These are phyloP conservation scores for Phrixothrix hirtus DNA, from an alignment of 2,888 invertebrate species.

Conservation along the genomic window DNA sequence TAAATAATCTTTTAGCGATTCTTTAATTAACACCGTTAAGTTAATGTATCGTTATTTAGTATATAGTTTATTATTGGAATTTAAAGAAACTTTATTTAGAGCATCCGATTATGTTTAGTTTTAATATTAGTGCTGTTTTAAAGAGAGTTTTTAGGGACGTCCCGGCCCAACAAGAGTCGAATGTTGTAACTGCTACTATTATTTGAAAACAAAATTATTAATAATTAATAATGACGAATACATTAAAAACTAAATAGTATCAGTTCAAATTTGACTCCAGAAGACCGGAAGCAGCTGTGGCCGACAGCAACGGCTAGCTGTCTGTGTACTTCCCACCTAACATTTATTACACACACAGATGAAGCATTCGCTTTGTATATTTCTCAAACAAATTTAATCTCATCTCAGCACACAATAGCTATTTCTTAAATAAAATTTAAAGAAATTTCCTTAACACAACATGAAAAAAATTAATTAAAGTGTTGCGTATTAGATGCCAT, in stretches of 20 bases:
- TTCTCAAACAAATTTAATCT: conserved; percentile 10
- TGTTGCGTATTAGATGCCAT: too few species aligned
- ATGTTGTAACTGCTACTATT: conserved; percentile 52
- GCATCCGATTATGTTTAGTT: conserved; percentile 15
- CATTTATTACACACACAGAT: conserved; percentile 41
- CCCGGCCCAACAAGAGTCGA: conserved; percentile 55
- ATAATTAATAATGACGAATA: too few species aligned
- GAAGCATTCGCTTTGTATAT: conserved; percentile 34
- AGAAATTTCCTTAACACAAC: too few species aligned
- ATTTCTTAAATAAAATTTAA: neutral
- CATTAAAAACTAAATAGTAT: conserved; percentile 39
- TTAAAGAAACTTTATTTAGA: conserved; percentile 30
- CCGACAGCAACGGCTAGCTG: conserved; percentile 73
- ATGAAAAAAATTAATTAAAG: too few species aligned
- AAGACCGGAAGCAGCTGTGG: conserved; percentile 59
- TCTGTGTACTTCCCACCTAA: conserved; percentile 58
- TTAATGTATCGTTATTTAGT: too few species aligned
- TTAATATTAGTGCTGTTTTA: conserved; percentile 52
- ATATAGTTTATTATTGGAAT: conserved; percentile 14
- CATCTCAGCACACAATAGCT: conserved; percentile 1
- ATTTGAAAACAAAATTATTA: too few species aligned
- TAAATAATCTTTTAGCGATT: neutral
- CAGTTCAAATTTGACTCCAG: conserved; percentile 55
- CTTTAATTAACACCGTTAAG: neutral
- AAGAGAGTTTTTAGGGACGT: conserved; percentile 56